Evolutionary conservation across 2,797 vertebrate genomes (phyloP).

Genomic region (Scarus forsteni): DNA sequence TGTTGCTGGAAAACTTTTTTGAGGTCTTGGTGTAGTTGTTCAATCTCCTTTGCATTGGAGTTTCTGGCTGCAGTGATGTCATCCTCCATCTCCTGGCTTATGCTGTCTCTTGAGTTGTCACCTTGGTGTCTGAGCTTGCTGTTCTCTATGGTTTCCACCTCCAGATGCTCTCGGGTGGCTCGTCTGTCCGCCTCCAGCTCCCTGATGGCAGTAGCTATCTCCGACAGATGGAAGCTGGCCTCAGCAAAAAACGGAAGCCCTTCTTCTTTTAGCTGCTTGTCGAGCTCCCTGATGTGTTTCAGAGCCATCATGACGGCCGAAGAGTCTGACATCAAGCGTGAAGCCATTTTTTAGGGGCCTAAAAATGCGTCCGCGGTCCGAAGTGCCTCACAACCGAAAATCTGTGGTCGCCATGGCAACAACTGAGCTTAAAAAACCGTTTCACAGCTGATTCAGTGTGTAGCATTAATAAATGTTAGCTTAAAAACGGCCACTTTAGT

Average conservation of each 20-base stretch:
- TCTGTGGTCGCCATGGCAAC: slow-evolving; percentile 51
- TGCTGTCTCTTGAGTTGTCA: slow-evolving; percentile 58
- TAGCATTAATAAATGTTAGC: no score
- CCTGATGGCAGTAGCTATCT: slow-evolving; percentile 80
- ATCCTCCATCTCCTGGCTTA: slow-evolving; percentile 80
- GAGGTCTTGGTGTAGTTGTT: slow-evolving; percentile 71
- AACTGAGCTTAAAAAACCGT: no score
- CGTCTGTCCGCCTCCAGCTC: slow-evolving; percentile 84
- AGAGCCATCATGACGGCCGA: slow-evolving; percentile 75
- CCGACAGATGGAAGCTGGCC: slow-evolving; percentile 79
- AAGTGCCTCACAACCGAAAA: background rate
- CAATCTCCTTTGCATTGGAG: slow-evolving; percentile 68
- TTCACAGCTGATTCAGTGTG: no score
- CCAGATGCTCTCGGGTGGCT: slow-evolving; percentile 79
- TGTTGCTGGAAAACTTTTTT: slow-evolving; percentile 29
- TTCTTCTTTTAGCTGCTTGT: slow-evolving; percentile 81
- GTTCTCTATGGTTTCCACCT: slow-evolving; percentile 89
- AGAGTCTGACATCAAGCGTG: slow-evolving; percentile 71
- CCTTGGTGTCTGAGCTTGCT: slow-evolving; percentile 83
- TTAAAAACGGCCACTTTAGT: no score
- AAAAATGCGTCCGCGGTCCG: background rate
- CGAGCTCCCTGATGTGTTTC: slow-evolving; percentile 78
- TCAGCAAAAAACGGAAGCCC: slow-evolving; percentile 77
- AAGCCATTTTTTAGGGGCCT: slow-evolving; percentile 60
- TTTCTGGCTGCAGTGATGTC: slow-evolving; percentile 80